These are phyloP conservation scores for Smittia sp. DNA, from an alignment of 2,888 invertebrate genomes.

Conservation along the genomic window DNA sequence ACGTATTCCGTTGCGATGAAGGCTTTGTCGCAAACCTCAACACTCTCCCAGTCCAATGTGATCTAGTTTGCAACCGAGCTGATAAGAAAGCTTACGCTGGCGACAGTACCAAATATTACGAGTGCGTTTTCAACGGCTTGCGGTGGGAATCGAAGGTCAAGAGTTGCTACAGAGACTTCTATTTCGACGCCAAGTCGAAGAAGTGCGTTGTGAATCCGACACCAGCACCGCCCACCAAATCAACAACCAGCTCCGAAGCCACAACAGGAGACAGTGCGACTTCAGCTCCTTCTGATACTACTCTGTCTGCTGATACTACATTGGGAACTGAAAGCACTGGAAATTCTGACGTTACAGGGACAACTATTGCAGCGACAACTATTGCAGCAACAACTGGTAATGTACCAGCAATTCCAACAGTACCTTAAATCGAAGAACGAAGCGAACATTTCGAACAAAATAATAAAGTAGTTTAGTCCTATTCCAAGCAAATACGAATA, in stretches of 20 bases:
- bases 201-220: not conserved
- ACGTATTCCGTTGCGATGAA: not conserved
- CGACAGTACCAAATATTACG: constrained; percentile 13
- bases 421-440: too few species aligned
- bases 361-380: not conserved
- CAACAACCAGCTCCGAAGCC: not conserved
- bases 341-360: not conserved
- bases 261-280: not conserved
- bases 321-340: not conserved
- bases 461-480: too few species aligned
- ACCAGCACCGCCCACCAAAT: not conserved
- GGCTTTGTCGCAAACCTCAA: not conserved
- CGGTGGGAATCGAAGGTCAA: not conserved
- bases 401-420: too few species aligned
- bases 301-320: not conserved
- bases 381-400: too few species aligned
- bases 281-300: not conserved
- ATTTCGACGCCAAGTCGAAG: not conserved
- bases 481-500: too few species aligned
- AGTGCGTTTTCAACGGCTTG: not conserved
- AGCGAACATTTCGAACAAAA: too few species aligned
- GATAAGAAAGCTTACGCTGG: not conserved
- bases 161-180: not conserved
- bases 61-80: not conserved
- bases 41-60: not conserved